Evolutionary conservation across 2,888 invertebrate genomes (phyloP), one percentile per base, ranked within the genome.

Genomic region (Metallyticus violacea): DNA sequence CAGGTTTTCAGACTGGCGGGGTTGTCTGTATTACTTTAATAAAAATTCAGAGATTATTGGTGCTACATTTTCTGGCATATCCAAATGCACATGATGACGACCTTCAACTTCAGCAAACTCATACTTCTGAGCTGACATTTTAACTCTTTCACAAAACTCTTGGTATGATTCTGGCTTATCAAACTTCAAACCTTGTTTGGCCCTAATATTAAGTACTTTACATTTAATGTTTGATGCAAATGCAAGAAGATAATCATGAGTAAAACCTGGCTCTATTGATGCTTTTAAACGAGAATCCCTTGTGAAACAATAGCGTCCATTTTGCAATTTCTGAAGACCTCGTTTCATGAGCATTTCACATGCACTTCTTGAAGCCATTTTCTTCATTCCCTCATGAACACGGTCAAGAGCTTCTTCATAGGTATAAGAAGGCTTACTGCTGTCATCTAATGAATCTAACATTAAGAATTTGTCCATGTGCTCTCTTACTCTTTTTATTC

Each of bases 211-310:
- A 22, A 91, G 89, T 15, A 90, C 88, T n/a, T 90, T 89, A 87
- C 91, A 90, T 79, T 88, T 88, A 2, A 91, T 85, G 25, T 87
- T 88, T 2, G 85, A 79, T 25, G 90, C 90, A 76, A 90, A 88
- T 81, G 88, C 84, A 86, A 88, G 89, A n/a, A 88, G 86, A 79
- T 88, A 87, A n/a, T 88, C 84, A 77, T 88, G 88, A 26, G 89
- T 89, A 87, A 88, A 88, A 7, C 88, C 88, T 76, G 88, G 86
- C 77, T 88, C 87, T 28, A 88, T 85, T 28, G 88, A 15, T n/a
- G 92, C 92, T 92, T 97, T 97, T 26, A 97, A 92, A 88, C 96
- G 93, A 1, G 96, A 93, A 91, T 97, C 97, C 79, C 97, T 93
- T 5, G 95, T 94, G 90, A 97, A 97, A 88, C 93, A 30, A 22